Evolutionary conservation across 2,113 vertebrate genomes (phyloP).

Genomic region (Stegastes partitus): DNA sequence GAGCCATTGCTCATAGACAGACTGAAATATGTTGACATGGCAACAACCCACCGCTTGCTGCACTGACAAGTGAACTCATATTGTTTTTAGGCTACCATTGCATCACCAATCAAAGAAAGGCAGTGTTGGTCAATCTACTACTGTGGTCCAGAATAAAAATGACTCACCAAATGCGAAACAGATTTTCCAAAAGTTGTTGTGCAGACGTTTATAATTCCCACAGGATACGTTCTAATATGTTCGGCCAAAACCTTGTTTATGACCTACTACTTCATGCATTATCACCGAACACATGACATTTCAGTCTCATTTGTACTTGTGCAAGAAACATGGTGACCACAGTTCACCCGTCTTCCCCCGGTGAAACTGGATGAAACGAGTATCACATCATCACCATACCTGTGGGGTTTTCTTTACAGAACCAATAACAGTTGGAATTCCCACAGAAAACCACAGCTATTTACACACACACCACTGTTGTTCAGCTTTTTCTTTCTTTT

Average conservation of each 20-base stretch:
- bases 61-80: slow-evolving; percentile 4
- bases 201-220: background rate
- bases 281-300: background rate
- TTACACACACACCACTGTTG: background rate
- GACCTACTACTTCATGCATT: background rate
- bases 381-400: background rate
- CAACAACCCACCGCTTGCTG: background rate
- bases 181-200: background rate
- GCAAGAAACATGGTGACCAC: no score
- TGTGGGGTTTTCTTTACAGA: background rate
- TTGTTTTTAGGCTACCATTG: background rate
- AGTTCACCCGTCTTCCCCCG: background rate
- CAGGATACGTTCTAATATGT: background rate
- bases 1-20: slow-evolving; percentile 3
- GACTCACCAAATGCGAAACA: background rate
- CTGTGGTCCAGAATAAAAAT: slow-evolving; percentile 1
- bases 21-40: slow-evolving; percentile 26
- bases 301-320: background rate
- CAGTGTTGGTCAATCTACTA: background rate
- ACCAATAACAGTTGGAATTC: background rate
- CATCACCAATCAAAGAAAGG: background rate
- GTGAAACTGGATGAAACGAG: background rate
- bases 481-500: background rate
- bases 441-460: background rate
- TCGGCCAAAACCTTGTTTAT: background rate